These are phyloP conservation scores for Drosophila pseudotalamancana DNA, from an alignment of 2,888 invertebrate species.

Conservation along the genomic window DNA sequence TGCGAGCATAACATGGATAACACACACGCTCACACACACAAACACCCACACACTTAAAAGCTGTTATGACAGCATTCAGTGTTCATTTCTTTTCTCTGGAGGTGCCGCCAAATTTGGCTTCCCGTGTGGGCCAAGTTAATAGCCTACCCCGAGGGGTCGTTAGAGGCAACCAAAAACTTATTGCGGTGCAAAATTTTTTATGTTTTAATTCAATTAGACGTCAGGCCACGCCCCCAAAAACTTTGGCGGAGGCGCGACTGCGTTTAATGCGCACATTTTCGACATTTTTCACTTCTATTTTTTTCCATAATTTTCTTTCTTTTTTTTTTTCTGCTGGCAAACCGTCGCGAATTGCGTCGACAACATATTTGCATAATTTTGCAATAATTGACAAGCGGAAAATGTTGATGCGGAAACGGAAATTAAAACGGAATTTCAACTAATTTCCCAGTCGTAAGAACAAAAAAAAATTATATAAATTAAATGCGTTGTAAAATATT, in stretches of 20 bases:
- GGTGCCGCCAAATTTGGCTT: conserved; percentile 21
- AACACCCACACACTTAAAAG: neutral
- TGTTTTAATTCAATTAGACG: conserved; percentile 75
- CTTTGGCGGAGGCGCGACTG: conserved; percentile 11
- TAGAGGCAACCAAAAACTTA: conserved; percentile 57
- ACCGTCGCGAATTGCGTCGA: conserved; percentile 24
- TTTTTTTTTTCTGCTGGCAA: conserved; percentile 8
- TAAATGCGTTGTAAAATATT: neutral
- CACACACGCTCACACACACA: neutral
- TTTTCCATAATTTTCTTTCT: neutral
- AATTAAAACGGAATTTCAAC: conserved; percentile 75
- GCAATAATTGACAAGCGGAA: conserved; percentile 78
- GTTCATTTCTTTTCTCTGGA: conserved; percentile 39
- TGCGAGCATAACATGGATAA: conserved; percentile 11
- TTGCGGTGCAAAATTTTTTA: conserved; percentile 66
- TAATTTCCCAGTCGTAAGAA: conserved; percentile 49
- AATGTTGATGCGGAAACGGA: conserved; percentile 74
- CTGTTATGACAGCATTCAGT: neutral
- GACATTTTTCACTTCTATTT: conserved; percentile 50
- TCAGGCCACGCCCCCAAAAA: conserved; percentile 25
- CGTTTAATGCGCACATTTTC: conserved; percentile 62
- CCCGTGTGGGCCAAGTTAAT: conserved; percentile 53
- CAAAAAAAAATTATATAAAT: conserved; percentile 6
- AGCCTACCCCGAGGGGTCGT: conserved; percentile 38
- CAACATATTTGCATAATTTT: conserved; percentile 73